Evolutionary conservation across 2,888 invertebrate genomes (phyloP).

Genomic region (Chrysopilus asiliformis): DNA sequence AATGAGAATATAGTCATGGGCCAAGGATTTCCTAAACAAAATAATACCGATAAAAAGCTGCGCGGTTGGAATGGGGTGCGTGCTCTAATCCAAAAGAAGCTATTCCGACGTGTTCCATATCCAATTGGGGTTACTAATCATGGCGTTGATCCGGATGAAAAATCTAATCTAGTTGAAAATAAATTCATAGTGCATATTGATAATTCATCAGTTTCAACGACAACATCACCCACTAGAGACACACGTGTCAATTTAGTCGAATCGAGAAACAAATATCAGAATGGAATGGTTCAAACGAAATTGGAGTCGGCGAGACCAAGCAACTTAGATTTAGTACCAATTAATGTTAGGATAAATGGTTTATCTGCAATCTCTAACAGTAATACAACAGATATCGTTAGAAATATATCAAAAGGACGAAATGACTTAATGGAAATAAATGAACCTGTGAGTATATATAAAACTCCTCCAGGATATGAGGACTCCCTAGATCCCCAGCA

Average conservation of each 20-base stretch:
- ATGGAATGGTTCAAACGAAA: conserved; percentile 10
- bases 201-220: too few relatives aligned
- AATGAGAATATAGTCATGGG: conserved; percentile 25
- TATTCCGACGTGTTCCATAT: conserved; percentile 27
- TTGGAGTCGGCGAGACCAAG: conserved; percentile 20
- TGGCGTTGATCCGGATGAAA: conserved; percentile 23
- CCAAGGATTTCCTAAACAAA: conserved; percentile 35
- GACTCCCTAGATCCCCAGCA: conserved; percentile 1
- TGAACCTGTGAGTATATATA: conserved; percentile 30
- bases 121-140: too few relatives aligned
- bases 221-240: conserved; percentile 19
- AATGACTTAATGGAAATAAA: too few relatives aligned
- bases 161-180: conserved; percentile 31
- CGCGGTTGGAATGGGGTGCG: conserved; percentile 35
- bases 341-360: conserved; percentile 17
- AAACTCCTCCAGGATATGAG: conserved; percentile 6
- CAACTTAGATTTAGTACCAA: conserved; percentile 30
- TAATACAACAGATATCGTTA: conserved; percentile 32
- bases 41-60: conserved; percentile 32
- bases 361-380: conserved; percentile 18
- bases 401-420: conserved; percentile 26
- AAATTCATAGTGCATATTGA: conserved; percentile 13
- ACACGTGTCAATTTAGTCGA: conserved; percentile 21
- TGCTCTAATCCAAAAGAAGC: conserved; percentile 33
- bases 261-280: conserved; percentile 16